Evolutionary conservation across 1,140 invertebrate species (phyloP), one percentile per base, ranked within the genome.

Genomic region (Geopemphigus sp.): DNA sequence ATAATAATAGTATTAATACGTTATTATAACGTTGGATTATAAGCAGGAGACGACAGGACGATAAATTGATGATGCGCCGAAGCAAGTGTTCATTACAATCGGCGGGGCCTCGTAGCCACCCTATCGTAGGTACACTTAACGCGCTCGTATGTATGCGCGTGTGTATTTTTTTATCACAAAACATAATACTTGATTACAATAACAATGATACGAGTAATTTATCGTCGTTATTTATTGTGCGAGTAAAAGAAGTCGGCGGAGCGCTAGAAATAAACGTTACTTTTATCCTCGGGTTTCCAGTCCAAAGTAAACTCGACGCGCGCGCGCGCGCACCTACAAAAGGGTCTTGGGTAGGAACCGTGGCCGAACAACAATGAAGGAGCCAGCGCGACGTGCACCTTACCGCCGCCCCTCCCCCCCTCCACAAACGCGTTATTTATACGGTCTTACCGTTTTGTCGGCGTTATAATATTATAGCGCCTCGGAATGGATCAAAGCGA

Each of bases 101-200:
- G 54, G 24, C 1, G n/a, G n/a, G 19, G 6, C n/a, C 47, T 6
- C 15, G 45, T 19, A 57, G 39, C 74, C 74, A 61, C 74, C 56
- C 56, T 39, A 74, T 39, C 54, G 72, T 24, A 39, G 1, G 29
- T 11, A 50, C 47, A 50, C 47, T 50, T 50, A 50, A 50, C 12
- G 19, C 19, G n/a, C 6, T 6, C 12, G 17, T 57, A 29, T 54
- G 29, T 19, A 54, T 32, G 19, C 17, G 12, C 19, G 32, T 39
- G 32, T 8, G 32, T 39, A 8, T 76, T 61, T 47, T 61, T 76
- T 78, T 78, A 78, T 78, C 74, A 63, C 74, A 78, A 78, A 61
- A 63, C 57, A 63, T 78, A 78, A 78, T 63, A 29, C 74, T 76
- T 59, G 73, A 76, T 76, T 76, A 76, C 73, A 76, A 76, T 76